Conservation (phyloP, 2,113 vertebrate species). For the Lepus americanus region DNA sequence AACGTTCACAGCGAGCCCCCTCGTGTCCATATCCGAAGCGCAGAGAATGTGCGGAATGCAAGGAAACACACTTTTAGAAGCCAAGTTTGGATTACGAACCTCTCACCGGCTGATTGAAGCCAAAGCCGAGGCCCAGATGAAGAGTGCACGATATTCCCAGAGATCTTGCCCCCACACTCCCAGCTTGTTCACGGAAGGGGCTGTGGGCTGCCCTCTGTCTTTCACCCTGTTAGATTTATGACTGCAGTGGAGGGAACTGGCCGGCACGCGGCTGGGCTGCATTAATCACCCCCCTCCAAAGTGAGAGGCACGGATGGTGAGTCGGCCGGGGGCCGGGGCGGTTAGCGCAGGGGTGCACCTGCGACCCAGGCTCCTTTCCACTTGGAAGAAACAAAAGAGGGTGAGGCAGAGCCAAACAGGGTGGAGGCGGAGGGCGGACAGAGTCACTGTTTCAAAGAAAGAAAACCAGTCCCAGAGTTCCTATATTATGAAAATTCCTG, state of each 20-base stretch:
- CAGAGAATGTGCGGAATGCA: not conserved
- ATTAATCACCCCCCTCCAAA: constrained; percentile 34
- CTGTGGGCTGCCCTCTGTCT: constrained; percentile 62
- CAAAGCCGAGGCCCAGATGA: not conserved
- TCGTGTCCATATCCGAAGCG: not conserved
- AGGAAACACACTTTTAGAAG: constrained; percentile 3
- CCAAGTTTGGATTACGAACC: constrained; percentile 61
- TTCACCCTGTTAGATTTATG: constrained; percentile 74
- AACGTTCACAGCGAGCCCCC: not conserved
- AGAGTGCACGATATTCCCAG: constrained; percentile 57
- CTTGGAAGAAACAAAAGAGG: constrained; percentile 17
- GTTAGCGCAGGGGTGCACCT: not conserved
- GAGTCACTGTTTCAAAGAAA: not conserved
- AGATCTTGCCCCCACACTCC: constrained; percentile 50
- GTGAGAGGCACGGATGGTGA: not conserved
- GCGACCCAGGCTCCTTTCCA: not conserved
- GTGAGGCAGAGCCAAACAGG: not conserved
- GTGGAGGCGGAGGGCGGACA: not conserved
- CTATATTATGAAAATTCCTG: not conserved
- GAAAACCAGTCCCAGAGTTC: not conserved
- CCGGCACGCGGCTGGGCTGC: not conserved
- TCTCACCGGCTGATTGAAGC: constrained; percentile 50
- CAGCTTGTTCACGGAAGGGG: constrained; percentile 43
- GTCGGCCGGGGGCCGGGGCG: not conserved
- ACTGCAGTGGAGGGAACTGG: constrained; percentile 20